Base-by-base conservation (phyloP, 2,888 invertebrate genomes). In the Amiota mariae region DNA sequence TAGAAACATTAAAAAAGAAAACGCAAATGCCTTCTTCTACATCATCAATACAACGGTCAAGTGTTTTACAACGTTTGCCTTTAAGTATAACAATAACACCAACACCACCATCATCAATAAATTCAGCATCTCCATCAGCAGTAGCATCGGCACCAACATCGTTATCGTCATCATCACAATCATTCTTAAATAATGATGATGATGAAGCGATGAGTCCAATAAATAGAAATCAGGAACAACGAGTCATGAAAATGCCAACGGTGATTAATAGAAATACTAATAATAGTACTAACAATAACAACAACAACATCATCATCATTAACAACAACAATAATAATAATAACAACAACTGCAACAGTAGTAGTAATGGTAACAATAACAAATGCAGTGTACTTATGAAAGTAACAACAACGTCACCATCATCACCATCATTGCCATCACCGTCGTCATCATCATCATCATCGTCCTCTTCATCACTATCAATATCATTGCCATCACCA, bases 21-120 rank as follows among this genome's bases (percentile, higher is more conserved):
- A 20, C 64, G 9, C 54, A 15, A 48, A 61, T 79, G 54, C 76
- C 81, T 0, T 75, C 80, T 11, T 76, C 76, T 2, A 72, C 73
- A 57, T 15, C 74, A 13, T 56, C 71, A 12, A 51, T 73, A 9
- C 20, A 73, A 46, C 72, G 78, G 3, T 67, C 36, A 57, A 77
- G 72, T 48, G 79, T 79, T 24, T 63, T 78, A 18, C 78, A 80
- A 56, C 61, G 78, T 36, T 61, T 76, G 76, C 64, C 66, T 54
- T 20, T 72, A 13, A 66, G 18, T 24, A 18, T 63, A 47, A 20
- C 61, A 24, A 80, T 73, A 61, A 63, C 73, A 10, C 2, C 63
- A 51, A 56, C 54, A 24, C 15, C 64, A n/a, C n/a, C 61, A 36
- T 15, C n/a, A 47, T 18, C 59, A 4, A 36, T 64, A 66, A n/a